Evolutionary conservation across 2,888 invertebrate genomes (phyloP).

Genomic region (Drosophila stalkeri): DNA sequence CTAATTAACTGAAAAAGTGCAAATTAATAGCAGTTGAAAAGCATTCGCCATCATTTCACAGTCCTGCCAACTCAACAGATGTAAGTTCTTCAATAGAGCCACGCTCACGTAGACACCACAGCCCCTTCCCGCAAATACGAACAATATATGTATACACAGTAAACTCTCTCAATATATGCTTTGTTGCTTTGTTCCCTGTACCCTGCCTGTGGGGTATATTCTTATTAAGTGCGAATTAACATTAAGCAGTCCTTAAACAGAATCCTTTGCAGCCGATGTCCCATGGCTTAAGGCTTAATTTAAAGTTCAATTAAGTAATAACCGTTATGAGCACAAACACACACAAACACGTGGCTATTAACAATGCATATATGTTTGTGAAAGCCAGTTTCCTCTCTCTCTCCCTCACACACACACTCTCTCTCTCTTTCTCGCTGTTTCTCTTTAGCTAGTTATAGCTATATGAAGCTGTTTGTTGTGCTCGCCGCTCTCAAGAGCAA

Average conservation of each 20-base stretch:
- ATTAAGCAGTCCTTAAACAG: slow-evolving; percentile 40
- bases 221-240: slow-evolving; percentile 56
- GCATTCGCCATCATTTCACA: slow-evolving; percentile 80
- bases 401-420: background rate
- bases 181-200: slow-evolving; percentile 1
- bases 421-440: background rate
- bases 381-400: background rate
- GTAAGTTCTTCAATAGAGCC: slow-evolving; percentile 69
- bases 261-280: slow-evolving; percentile 32
- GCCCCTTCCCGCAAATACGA: background rate
- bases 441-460: slow-evolving; percentile 10
- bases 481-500: slow-evolving; percentile 30
- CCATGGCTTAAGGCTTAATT: slow-evolving; percentile 42
- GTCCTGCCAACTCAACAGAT: slow-evolving; percentile 79
- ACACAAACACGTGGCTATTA: slow-evolving; percentile 13
- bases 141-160: slow-evolving; percentile 1
- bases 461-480: slow-evolving; percentile 29
- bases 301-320: slow-evolving; percentile 75
- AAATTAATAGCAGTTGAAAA: slow-evolving; percentile 81
- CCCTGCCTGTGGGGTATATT: slow-evolving; percentile 17
- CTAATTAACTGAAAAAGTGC: slow-evolving; percentile 59
- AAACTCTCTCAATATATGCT: slow-evolving; percentile 7
- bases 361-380: slow-evolving; percentile 17
- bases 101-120: slow-evolving; percentile 10
- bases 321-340: slow-evolving; percentile 43